phyloP scores from a whole-genome alignment of 2,797 vertebrate species.

The Nyctalus aviator region DNA sequence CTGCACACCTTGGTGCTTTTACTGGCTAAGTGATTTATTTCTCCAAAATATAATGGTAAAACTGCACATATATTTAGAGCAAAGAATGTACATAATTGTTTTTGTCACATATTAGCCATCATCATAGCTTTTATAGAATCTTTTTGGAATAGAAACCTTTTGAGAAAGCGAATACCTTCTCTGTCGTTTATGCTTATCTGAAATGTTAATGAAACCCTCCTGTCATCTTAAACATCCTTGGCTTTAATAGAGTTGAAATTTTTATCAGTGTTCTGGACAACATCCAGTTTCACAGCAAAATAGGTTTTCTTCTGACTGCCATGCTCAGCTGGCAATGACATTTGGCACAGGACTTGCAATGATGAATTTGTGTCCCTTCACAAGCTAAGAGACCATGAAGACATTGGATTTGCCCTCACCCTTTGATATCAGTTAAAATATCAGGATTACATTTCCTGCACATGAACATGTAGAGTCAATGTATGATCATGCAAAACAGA shows the following conservation, averaged over 20 bases:
- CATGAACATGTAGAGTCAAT: not conserved
- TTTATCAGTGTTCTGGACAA: slow-evolving; percentile 35
- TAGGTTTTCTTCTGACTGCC: not conserved
- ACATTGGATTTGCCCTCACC: not conserved
- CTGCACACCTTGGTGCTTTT: slow-evolving; percentile 39
- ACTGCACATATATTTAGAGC: slow-evolving; percentile 57
- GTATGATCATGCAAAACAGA: not conserved
- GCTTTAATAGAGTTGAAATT: not conserved
- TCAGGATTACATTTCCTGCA: not conserved
- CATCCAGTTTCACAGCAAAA: slow-evolving; percentile 42
- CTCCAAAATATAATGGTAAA: slow-evolving; percentile 48
- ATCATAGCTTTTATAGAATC: slow-evolving; percentile 43
- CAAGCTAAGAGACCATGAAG: not conserved
- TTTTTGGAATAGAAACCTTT: slow-evolving; percentile 5
- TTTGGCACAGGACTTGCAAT: not conserved
- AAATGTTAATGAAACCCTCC: slow-evolving; percentile 65
- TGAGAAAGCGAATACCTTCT: slow-evolving; percentile 61
- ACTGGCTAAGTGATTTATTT: slow-evolving; percentile 62
- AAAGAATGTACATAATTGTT: slow-evolving; percentile 52
- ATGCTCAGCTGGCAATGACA: not conserved
- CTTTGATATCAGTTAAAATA: not conserved
- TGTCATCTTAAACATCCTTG: not conserved
- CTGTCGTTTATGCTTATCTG: slow-evolving; percentile 49
- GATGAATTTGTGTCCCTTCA: not conserved
- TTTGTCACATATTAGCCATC: slow-evolving; percentile 56